Conservation (phyloP, 2,888 invertebrate species). For the Erynnis tages region DNA sequence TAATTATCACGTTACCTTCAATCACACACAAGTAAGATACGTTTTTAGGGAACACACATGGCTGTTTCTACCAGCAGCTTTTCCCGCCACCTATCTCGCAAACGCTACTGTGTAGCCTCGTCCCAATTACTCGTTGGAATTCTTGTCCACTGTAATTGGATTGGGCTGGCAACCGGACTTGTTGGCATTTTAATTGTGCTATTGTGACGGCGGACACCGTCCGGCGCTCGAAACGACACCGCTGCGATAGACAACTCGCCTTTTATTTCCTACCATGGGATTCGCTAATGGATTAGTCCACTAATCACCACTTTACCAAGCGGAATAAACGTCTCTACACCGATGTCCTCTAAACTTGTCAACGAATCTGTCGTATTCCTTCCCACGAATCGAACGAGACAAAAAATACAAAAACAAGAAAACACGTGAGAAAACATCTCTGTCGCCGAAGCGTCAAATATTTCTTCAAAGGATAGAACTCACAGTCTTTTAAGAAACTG, state of each 20-base stretch:
- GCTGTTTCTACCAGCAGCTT: constrained; percentile 43
- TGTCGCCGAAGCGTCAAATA: constrained; percentile 68
- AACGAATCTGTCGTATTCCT: constrained; percentile 29
- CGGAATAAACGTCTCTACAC: neutral
- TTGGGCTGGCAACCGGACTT: constrained; percentile 78
- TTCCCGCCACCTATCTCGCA: constrained; percentile 60
- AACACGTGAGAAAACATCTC: constrained; percentile 57
- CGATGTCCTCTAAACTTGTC: constrained; percentile 11
- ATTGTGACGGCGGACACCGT: constrained; percentile 76
- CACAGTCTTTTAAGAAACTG: constrained; percentile 70
- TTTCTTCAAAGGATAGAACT: constrained; percentile 59
- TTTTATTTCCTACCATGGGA: constrained; percentile 53
- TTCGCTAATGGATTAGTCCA: constrained; percentile 45
- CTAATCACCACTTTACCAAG: constrained; percentile 29
- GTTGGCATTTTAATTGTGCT: constrained; percentile 82
- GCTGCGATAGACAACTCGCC: constrained; percentile 65
- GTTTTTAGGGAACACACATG: constrained; percentile 17
- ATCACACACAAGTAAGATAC: constrained; percentile 21
- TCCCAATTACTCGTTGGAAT: constrained; percentile 80
- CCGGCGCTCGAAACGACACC: constrained; percentile 59
- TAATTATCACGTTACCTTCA: neutral
- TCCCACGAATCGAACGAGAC: constrained; percentile 56
- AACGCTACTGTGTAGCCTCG: constrained; percentile 59
- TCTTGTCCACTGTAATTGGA: constrained; percentile 80
- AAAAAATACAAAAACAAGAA: constrained; percentile 39